Conservation (phyloP, 2,113 vertebrate species). For the Actenoides hombroni region DNA sequence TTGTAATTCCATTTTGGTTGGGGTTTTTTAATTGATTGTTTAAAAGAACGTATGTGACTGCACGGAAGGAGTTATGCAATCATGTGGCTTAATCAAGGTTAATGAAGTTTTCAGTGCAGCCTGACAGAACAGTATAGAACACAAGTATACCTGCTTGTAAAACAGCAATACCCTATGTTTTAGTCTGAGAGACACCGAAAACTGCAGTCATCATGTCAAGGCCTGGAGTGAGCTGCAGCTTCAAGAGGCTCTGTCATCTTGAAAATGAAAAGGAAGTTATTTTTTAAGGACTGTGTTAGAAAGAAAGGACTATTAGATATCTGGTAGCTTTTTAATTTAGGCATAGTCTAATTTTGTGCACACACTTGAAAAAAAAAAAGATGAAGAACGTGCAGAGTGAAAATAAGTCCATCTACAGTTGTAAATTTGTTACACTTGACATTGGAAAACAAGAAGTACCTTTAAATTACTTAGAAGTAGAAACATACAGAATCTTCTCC, state of each 20-base stretch:
- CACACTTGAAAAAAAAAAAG: not conserved
- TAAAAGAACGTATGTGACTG: not conserved
- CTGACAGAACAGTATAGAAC: not conserved
- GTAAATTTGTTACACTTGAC: not conserved
- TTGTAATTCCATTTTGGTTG: not conserved
- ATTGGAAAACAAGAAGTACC: not conserved
- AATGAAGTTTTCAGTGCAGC: not conserved
- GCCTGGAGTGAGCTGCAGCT: not conserved
- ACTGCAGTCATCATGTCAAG: not conserved
- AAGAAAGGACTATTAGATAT: not conserved
- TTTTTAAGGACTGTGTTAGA: not conserved
- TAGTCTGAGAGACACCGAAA: not conserved
- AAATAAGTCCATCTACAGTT: accelerated
- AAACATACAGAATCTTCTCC: not conserved
- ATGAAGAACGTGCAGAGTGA: not conserved
- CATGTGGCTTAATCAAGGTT: not conserved
- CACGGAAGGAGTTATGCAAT: not conserved
- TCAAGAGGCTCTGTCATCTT: not conserved
- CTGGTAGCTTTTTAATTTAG: not conserved
- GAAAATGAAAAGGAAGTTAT: not conserved
- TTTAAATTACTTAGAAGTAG: not conserved
- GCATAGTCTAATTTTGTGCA: not conserved
- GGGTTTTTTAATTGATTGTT: not conserved
- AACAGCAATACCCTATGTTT: not conserved
- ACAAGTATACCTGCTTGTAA: not conserved